Percentiles rank a stretch among this genome's conserved stretches.
Evolutionary conservation across 2,888 invertebrate genomes (phyloP).

Genomic region (Agonopterix arenella): DNA sequence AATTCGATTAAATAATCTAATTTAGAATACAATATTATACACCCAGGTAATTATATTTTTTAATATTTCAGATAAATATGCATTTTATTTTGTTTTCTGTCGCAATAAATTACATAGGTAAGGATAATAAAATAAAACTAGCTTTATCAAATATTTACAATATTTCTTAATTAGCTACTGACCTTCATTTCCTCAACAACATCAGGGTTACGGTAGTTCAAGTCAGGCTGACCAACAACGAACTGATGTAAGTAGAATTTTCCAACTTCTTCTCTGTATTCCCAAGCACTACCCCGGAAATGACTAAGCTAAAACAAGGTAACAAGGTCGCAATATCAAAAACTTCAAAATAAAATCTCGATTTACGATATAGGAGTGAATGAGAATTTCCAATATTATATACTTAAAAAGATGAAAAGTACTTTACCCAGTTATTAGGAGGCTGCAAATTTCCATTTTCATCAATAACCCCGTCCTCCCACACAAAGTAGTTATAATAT

Average conservation of each 20-base stretch:
- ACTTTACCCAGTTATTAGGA: constrained; percentile 83
- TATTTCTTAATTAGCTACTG: constrained; percentile 1
- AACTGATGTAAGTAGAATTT: constrained; percentile 87
- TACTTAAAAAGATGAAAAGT: background rate
- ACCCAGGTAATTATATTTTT: too few species aligned
- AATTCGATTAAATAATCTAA: background rate
- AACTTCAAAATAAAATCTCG: background rate
- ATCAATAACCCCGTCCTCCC: constrained; percentile 78
- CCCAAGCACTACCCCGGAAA: constrained; percentile 85
- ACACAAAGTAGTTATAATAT: constrained; percentile 86
- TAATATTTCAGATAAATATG: background rate
- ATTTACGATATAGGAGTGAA: background rate
- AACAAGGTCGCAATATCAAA: background rate
- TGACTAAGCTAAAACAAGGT: constrained; percentile 56
- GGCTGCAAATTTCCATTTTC: constrained; percentile 69
- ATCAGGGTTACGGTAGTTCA: constrained; percentile 82
- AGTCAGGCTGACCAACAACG: constrained; percentile 82
- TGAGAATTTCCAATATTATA: background rate
- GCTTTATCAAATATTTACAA: background rate
- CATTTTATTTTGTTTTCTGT: background rate
- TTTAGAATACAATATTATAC: background rate
- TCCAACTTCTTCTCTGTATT: constrained; percentile 78
- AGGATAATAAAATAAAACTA: background rate
- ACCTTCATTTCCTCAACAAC: constrained; percentile 79
- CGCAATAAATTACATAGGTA: background rate